Evolutionary conservation across 2,888 invertebrate species (phyloP), one percentile per base, ranked within the genome.

Genomic region (Habroteleia sp.): DNA sequence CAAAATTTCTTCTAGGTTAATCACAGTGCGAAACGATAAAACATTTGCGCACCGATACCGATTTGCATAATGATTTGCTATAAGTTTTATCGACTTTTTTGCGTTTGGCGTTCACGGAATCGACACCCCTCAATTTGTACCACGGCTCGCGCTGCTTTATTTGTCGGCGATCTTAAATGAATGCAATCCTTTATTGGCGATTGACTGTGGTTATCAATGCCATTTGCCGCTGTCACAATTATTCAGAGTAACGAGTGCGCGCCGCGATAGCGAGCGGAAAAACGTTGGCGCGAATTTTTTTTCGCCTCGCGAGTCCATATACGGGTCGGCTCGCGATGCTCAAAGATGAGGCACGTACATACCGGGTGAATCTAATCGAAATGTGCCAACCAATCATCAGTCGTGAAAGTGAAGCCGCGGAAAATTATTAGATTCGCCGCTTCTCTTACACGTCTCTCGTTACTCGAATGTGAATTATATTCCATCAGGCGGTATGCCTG

Each of bases 321-420:
- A 52, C 17, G 42, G 33, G 44, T 10, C 48, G 58, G 27, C 41
- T 27, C 3, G 58, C 60, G 44, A 27, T 11, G 20, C 14, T 48
- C 58, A 62, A 44, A 54, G 63, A 56, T 63, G 72, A 72, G 37
- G 44, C 72, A 65, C 72, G 72, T 72, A 58, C 54, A 10, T 31
- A 37, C 35, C 37, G 11, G 52, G 50, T 52, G 54, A 66, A 66
- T 68, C 74, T 74, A 74, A 74, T 74, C 74, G 74, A 68, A 74
- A 77, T 52, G 31, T 72, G 80, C 82, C 77, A 82, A 73, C 83
- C 83, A 83, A 81, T 83, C 81, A 82, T 83, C 84, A 82, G 80
- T 74, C 84, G 84, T 82, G 84, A 84, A 84, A 84, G 82, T 81
- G 80, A 79, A 80, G 77, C 80, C 77, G 41, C 69, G 83, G 83